Conservation (phyloP, 2,888 invertebrate species). For the Acronicta leporina region DNA sequence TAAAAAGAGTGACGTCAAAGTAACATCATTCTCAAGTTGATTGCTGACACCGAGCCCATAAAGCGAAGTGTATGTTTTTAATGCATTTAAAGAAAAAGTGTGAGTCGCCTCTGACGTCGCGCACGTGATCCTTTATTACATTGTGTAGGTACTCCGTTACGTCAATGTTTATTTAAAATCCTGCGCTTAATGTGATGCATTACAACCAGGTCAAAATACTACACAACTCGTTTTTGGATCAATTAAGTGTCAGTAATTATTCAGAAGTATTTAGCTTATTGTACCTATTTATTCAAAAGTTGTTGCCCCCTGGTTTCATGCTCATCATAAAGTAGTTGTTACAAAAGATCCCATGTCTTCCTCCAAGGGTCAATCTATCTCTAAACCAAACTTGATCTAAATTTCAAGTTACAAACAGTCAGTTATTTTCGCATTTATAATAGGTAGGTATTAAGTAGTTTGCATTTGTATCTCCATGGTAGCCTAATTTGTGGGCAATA, state of each 20-base stretch:
- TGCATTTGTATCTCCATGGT: no score
- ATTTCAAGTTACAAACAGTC: no score
- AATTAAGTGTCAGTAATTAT: no score
- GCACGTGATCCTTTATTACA: constrained; percentile 36
- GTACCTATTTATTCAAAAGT: not conserved
- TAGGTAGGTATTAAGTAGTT: no score
- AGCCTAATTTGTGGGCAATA: no score
- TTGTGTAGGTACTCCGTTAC: constrained; percentile 9
- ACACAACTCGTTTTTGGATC: not conserved
- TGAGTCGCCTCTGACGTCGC: constrained; percentile 2
- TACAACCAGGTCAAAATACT: constrained; percentile 5
- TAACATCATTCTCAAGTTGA: not conserved
- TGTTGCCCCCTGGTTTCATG: no score
- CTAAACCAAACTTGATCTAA: no score
- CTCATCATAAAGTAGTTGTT: no score
- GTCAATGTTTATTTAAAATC: constrained; percentile 42
- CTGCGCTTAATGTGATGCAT: not conserved
- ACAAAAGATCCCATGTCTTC: no score
- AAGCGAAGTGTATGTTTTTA: constrained; percentile 6
- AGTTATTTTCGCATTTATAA: no score
- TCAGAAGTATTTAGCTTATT: constrained; percentile 3
- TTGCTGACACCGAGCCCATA: constrained; percentile 4
- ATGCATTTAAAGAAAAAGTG: constrained; percentile 14
- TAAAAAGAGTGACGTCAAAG: not conserved
- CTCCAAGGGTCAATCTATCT: no score